These are phyloP conservation scores for Bellardia bayeri DNA, from an alignment of 2,888 invertebrate genomes.

Conservation along the genomic window DNA sequence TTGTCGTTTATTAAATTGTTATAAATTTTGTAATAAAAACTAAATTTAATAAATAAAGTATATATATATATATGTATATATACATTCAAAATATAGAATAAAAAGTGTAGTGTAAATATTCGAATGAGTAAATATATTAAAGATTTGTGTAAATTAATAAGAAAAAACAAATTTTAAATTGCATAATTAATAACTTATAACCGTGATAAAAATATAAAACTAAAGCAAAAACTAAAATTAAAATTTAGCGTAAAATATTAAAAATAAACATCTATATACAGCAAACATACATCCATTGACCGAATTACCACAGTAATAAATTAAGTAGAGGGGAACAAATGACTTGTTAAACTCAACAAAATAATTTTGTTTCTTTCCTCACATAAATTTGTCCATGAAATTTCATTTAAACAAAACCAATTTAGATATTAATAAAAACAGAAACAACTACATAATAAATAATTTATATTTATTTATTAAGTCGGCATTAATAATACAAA, in stretches of 20 bases:
- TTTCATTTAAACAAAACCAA: conserved; percentile 23
- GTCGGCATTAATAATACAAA: conserved; percentile 18
- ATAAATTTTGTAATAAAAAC: too few species aligned
- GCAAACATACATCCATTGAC: conserved; percentile 17
- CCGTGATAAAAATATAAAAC: conserved; percentile 61
- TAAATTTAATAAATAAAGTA: background rate
- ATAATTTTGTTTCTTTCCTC: background rate
- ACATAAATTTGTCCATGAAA: conserved; percentile 26
- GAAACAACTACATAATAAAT: conserved; percentile 32
- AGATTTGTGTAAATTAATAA: conserved; percentile 51
- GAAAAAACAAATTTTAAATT: conserved; percentile 56
- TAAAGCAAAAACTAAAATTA: conserved; percentile 38
- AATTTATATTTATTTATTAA: conserved; percentile 55
- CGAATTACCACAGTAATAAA: background rate
- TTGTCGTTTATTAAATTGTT: too few species aligned
- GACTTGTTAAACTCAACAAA: conserved; percentile 19
- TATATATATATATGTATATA: background rate
- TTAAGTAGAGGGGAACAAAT: conserved; percentile 13
- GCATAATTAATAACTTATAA: conserved; percentile 55
- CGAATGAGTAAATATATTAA: conserved; percentile 26
- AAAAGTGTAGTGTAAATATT: conserved; percentile 55
- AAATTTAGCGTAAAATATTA: conserved; percentile 45
- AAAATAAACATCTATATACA: conserved; percentile 24
- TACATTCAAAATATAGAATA: conserved; percentile 30
- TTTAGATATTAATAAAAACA: conserved; percentile 39